These are phyloP conservation scores for Rhadina sibilatrix DNA, from an alignment of 2,113 vertebrate genomes.

Conservation along the genomic window DNA sequence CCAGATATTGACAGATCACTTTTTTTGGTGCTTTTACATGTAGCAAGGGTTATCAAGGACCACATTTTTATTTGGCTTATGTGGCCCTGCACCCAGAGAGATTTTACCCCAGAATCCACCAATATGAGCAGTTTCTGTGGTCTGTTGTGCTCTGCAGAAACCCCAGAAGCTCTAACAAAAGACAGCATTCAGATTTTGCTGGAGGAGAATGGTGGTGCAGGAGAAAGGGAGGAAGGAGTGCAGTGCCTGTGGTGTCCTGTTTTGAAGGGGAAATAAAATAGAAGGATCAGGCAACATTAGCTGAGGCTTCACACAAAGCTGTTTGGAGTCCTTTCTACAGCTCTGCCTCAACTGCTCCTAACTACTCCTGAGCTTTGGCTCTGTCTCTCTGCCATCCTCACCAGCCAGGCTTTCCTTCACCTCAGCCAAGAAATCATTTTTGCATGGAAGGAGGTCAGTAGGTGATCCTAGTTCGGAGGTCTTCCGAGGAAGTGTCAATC, in stretches of 20 bases:
- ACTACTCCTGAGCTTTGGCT: not conserved
- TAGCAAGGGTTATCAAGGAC: not conserved
- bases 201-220: not conserved
- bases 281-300: not conserved
- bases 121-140: not conserved
- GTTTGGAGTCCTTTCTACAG: not conserved
- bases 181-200: not conserved
- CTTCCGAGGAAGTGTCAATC: not conserved
- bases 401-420: not conserved
- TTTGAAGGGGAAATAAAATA: not conserved
- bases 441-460: not conserved
- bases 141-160: not conserved
- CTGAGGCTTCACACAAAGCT: not conserved
- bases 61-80: not conserved
- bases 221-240: not conserved
- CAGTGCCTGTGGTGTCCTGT: not conserved
- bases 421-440: not conserved
- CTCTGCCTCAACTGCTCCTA: not conserved
- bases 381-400: not conserved
- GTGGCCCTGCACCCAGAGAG: not conserved
- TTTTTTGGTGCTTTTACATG: not conserved
- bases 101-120: not conserved
- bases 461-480: not conserved
- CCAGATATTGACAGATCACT: not conserved
- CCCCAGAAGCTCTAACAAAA: not conserved